Percentiles rank a stretch among this genome's conserved stretches.
Conservation (phyloP, 2,888 invertebrate genomes). For the Achlya flavicornis region DNA sequence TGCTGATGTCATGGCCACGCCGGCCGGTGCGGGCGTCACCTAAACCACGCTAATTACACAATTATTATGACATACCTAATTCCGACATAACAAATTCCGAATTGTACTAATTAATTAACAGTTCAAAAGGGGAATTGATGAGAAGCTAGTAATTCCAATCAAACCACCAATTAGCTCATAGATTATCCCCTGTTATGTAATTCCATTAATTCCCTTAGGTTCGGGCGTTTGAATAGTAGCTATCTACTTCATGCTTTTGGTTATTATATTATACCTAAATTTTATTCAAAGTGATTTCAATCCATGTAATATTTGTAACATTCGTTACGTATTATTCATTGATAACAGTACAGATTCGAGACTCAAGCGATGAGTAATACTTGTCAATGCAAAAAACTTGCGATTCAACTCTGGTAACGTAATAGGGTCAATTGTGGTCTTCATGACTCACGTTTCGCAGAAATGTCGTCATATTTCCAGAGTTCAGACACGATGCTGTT, state of each 20-base stretch:
- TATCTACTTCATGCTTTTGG: too few species aligned
- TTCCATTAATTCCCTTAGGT: too few species aligned
- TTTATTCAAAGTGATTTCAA: slow-evolving; percentile 1
- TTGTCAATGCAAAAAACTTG: slow-evolving; percentile 60
- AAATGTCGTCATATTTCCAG: slow-evolving; percentile 73
- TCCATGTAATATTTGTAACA: not conserved
- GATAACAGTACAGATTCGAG: slow-evolving; percentile 60
- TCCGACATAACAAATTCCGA: slow-evolving; percentile 15
- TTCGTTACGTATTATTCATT: slow-evolving; percentile 57
- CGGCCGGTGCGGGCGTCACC: slow-evolving; percentile 57
- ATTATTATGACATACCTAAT: slow-evolving; percentile 19
- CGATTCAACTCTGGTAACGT: slow-evolving; percentile 46
- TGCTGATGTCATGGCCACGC: slow-evolving; percentile 75
- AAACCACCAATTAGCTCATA: not conserved
- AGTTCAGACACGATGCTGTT: slow-evolving; percentile 39
- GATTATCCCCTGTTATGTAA: not conserved
- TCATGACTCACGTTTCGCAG: slow-evolving; percentile 67
- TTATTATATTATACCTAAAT: not conserved
- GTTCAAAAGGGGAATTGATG: not conserved
- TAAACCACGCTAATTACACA: slow-evolving; percentile 32
- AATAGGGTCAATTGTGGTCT: slow-evolving; percentile 59
- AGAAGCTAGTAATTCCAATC: too few species aligned
- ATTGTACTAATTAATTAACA: not conserved
- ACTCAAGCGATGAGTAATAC: slow-evolving; percentile 66
- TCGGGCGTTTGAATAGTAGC: too few species aligned